A percentile compares a stretch with the other conserved stretches of the same genome.
phyloP scores from a whole-genome alignment of 2,797 vertebrate species.

The Lacerta bilineata region DNA sequence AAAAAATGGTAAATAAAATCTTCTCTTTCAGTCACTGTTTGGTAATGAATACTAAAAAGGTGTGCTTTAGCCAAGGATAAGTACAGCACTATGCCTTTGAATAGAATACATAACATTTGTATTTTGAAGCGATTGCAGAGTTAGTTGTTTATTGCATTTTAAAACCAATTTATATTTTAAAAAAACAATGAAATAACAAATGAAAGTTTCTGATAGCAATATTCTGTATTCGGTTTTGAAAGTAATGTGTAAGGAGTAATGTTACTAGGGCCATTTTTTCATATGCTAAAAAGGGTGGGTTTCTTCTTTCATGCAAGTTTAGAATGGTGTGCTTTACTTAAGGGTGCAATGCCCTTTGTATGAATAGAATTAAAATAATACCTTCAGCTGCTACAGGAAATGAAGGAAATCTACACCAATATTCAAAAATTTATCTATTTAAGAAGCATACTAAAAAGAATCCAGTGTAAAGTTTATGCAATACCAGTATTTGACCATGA shows the following conservation, averaged over 20 bases:
- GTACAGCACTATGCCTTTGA: conserved; percentile 45
- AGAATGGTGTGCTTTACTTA: conserved; percentile 5
- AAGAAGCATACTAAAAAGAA: conserved; percentile 23
- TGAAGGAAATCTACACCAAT: conserved; percentile 37
- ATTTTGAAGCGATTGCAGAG: conserved; percentile 8
- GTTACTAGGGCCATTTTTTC: not conserved
- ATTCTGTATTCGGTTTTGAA: conserved; percentile 37
- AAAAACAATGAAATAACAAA: conserved; percentile 29
- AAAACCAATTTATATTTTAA: conserved; percentile 28
- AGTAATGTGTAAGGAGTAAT: conserved; percentile 13
- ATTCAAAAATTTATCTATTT: conserved; percentile 12
- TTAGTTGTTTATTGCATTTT: conserved; percentile 26
- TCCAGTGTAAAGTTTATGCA: not conserved
- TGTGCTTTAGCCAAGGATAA: conserved; percentile 26
- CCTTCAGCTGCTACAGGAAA: conserved; percentile 46
- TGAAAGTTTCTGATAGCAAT: conserved; percentile 34
- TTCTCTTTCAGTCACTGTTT: conserved; percentile 18
- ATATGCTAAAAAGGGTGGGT: conserved; percentile 19
- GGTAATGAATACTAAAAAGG: conserved; percentile 19
- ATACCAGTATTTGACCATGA: not conserved
- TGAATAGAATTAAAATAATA: conserved; percentile 38
- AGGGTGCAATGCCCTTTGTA: conserved; percentile 30
- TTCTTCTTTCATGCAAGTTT: not conserved
- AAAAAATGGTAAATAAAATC: conserved; percentile 8
- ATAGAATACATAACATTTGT: conserved; percentile 19